Evolutionary conservation across 1,140 invertebrate species (phyloP), one percentile per base, ranked within the genome.

Genomic region (Mycetomoellerius zeteki): DNA sequence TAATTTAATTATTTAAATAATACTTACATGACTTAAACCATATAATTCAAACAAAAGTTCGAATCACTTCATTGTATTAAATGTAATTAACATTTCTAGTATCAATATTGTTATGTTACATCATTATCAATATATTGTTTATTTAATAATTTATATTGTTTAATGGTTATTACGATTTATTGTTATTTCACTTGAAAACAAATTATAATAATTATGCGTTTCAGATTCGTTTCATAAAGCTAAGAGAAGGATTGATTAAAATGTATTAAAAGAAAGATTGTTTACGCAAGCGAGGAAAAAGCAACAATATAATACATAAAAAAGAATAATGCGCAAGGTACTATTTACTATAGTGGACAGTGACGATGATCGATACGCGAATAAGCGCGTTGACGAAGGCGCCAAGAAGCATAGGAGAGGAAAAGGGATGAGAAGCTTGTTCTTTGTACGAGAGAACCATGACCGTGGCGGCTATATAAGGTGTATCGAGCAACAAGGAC

Each of bases 401-500:
- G 62, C 76, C 80, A 30, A 62, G 50, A 86, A 88, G 58, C 62
- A 62, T 43, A 75, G 52, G 12, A 33, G 58, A 82, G 58, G 75
- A 81, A 60, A 58, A 80, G 62, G 37, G 71, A 76, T 33, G 71
- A 72, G 81, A 43, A 21, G 86, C 71, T 86, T 88, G 89, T 88
- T 91, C 90, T 91, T 91, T 90, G 89, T 78, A 67, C 33, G 56
- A 30, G 78, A 76, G 73, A 89, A 65, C 75, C 85, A 85, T 86
- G 87, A 91, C 87, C 90, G 84, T 89, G 80, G 76, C 65, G 75
- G 69, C 75, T 91, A 85, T 91, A 91, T 91, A 91, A 87, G 88
- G 80, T 93, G 92, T 94, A 94, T 94, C 92, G 90, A 94, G 93
- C 91, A 94, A 95, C 92, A 93, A 91, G 90, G 92, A 94, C 92